Conservation (phyloP, 2,113 vertebrate species). For the Diadophis punctatus region DNA sequence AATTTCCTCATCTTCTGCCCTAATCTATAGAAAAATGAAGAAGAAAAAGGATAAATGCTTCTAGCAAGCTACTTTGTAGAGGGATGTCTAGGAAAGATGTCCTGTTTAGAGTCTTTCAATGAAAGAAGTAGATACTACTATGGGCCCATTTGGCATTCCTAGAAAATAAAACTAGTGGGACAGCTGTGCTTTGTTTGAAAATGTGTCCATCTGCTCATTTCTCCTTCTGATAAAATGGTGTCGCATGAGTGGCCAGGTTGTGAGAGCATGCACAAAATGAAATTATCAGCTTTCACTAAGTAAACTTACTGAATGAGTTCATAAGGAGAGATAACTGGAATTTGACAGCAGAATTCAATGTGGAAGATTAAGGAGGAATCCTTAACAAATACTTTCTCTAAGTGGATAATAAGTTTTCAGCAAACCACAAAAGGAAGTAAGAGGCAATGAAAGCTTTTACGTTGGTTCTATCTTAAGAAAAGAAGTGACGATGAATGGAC, state of each 20-base stretch:
- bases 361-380: neutral
- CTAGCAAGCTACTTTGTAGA: neutral
- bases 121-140: neutral
- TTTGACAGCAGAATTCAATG: neutral
- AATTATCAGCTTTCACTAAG: neutral
- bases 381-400: neutral
- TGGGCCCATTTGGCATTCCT: neutral
- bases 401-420: neutral
- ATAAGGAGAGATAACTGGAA: neutral
- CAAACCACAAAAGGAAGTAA: neutral
- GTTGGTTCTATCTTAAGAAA: neutral
- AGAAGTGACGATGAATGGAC: neutral
- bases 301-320: neutral
- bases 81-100: neutral
- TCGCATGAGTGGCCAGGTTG: neutral
- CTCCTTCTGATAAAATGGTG: neutral
- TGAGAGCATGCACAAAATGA: neutral
- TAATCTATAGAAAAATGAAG: neutral
- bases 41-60: neutral
- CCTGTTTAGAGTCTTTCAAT: neutral
- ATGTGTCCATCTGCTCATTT: neutral
- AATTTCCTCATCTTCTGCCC: neutral
- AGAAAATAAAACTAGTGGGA: neutral
- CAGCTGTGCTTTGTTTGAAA: neutral
- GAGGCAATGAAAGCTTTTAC: neutral